A percentile compares a stretch with the other conserved stretches of the same genome.
These are phyloP conservation scores for Steinernema scapterisci DNA, from an alignment of 2,888 invertebrate genomes.

Conservation along the genomic window DNA sequence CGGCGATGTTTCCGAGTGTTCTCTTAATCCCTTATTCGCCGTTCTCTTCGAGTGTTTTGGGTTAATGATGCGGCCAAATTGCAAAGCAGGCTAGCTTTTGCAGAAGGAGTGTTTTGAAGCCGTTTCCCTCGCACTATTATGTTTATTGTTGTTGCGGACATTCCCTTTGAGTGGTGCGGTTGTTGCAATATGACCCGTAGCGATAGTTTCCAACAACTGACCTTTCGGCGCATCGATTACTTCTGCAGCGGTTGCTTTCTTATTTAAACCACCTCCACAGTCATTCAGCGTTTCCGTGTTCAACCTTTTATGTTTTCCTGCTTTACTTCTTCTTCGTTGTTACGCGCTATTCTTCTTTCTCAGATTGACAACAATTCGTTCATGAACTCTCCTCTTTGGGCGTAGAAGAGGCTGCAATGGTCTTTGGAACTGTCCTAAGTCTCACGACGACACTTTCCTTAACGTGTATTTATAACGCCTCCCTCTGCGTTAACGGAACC, in stretches of 20 bases:
- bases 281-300: not conserved
- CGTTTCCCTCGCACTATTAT: not conserved
- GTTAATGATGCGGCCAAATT: constrained; percentile 14
- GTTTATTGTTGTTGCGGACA: not conserved
- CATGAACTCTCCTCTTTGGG: not conserved
- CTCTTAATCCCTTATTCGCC: not conserved
- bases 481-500: constrained; percentile 55
- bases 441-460: constrained; percentile 63
- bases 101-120: too few species aligned
- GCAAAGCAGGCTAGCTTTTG: too few species aligned
- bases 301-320: not conserved
- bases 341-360: not conserved
- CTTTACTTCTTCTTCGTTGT: not conserved
- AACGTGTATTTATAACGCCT: constrained; percentile 59
- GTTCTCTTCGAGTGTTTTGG: not conserved
- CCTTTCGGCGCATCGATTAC: constrained; percentile 33
- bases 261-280: constrained; percentile 9
- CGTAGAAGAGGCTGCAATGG: constrained; percentile 47
- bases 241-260: not conserved
- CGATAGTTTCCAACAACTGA: constrained; percentile 31
- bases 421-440: constrained; percentile 64
- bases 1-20: not conserved
- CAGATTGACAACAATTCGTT: not conserved
- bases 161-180: not conserved
- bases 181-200: constrained; percentile 27